Conservation (phyloP, 2,113 vertebrate genomes). For the Syngnathoides biaculeatus region DNA sequence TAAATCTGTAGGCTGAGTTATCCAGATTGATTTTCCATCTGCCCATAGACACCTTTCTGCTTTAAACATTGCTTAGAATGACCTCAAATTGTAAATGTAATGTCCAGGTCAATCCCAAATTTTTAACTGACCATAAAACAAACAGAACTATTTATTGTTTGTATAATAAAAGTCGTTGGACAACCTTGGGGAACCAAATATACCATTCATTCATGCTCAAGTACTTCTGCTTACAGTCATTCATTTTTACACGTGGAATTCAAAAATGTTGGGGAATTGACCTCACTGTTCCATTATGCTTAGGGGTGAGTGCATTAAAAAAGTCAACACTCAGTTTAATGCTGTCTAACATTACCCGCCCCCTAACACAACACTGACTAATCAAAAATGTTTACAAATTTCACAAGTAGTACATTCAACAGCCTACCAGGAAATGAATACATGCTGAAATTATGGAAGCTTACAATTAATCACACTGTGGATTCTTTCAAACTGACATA, state of each 20-base stretch:
- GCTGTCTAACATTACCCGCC: constrained; percentile 15
- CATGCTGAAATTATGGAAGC: constrained; percentile 3
- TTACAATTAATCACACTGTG: constrained; percentile 10
- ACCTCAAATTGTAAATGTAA: not conserved
- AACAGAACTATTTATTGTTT: not conserved
- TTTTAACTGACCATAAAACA: not conserved
- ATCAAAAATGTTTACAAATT: not conserved
- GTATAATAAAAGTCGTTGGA: not conserved
- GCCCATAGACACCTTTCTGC: not conserved
- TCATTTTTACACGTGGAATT: not conserved
- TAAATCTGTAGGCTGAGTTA: not conserved
- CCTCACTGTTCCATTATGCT: too few species aligned
- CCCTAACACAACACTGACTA: constrained; percentile 11
- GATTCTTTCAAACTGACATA: constrained; percentile 2
- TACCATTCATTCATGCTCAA: not conserved
- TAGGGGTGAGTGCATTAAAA: too few species aligned
- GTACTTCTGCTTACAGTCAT: not conserved
- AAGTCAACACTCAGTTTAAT: not conserved
- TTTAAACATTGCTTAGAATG: not conserved
- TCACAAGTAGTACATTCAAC: not conserved
- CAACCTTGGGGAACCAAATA: not conserved
- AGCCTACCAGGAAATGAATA: constrained; percentile 14
- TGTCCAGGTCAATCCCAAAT: not conserved
- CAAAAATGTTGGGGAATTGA: not conserved
- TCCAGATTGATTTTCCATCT: not conserved